Evolutionary conservation across 2,888 invertebrate genomes (phyloP).

Genomic region (Agonopterix subpropinquella): DNA sequence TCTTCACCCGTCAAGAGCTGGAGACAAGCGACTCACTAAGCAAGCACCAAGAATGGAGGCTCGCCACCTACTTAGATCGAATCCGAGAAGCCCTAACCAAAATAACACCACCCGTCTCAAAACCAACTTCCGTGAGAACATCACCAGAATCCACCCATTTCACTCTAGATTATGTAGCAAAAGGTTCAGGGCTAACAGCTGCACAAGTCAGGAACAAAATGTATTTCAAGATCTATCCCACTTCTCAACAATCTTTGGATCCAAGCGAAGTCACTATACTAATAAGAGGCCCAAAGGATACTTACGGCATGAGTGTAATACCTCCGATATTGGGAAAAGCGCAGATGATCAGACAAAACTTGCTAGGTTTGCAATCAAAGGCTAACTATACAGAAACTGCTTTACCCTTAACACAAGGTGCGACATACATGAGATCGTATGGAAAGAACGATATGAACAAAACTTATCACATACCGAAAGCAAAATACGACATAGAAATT

Average conservation of each 20-base stretch:
- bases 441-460: conserved; percentile 65
- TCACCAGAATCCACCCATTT: conserved; percentile 53
- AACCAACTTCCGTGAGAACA: conserved; percentile 46
- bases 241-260: conserved; percentile 63
- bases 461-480: conserved; percentile 64
- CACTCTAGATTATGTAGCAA: conserved; percentile 72
- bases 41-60: conserved; percentile 72
- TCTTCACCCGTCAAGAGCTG: conserved; percentile 74
- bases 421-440: conserved; percentile 57
- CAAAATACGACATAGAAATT: conserved; percentile 70
- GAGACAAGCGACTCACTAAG: conserved; percentile 63
- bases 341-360: conserved; percentile 59
- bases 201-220: conserved; percentile 74
- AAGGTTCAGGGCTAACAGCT: conserved; percentile 77
- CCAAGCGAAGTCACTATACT: conserved; percentile 65
- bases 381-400: conserved; percentile 50
- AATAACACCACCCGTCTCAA: conserved; percentile 56
- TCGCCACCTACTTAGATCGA: conserved; percentile 68
- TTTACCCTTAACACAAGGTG: conserved; percentile 61
- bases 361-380: conserved; percentile 55
- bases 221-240: conserved; percentile 76
- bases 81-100: conserved; percentile 63
- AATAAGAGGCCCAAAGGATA: conserved; percentile 65
- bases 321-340: conserved; percentile 66
- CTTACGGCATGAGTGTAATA: conserved; percentile 58